Base-by-base conservation (phyloP, 2,797 vertebrate genomes). In the Clarias fuscus region DNA sequence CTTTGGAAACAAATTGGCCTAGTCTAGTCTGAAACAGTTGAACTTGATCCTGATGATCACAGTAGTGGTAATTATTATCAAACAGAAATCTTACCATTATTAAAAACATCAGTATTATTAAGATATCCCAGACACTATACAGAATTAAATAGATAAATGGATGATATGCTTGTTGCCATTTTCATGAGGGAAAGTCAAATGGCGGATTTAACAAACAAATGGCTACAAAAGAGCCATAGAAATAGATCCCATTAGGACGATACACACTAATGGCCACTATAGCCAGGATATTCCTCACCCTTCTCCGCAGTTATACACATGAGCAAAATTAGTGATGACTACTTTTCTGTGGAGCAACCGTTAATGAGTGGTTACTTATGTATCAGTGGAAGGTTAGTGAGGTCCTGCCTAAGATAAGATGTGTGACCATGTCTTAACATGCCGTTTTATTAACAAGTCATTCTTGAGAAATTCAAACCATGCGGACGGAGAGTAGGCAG, bases 211-310 rank as follows among this genome's bases (percentile, higher is more conserved):
- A 94, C 92, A 93, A 90, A 88, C 92, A 94, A 95, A 94, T 93
- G 93, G 91, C 91, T 91, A 92, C 93, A 94, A 84, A 93, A 94
- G 92, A 93, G 92, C 91, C 92, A 93, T 94, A 95, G 93, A 95
- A 93, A 94, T 93, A 89, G 83, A 89, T 86, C 78, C 91, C 82
- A 88, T 86, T 85, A 90, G 71, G 91, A 88, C 88, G 62, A 83
- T 88, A 88, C 85, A 90, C 94, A 94, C 93, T 94, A 94, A 94
- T 94, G 92, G 93, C 93, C 94, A 94, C 93, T 95, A 94, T 95
- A 95, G 88, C 91, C 93, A 93, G 91, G 92, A 95, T 94, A 93
- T 93, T 92, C 90, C 88, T 94, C 93, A 92, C 92, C 91, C 90
- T 86, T 91, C 91, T 93, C 89, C 84, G 89, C 90, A 92, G 92